Evolutionary conservation across 2,888 invertebrate genomes (phyloP).

Genomic region (Hemaris fuciformis): DNA sequence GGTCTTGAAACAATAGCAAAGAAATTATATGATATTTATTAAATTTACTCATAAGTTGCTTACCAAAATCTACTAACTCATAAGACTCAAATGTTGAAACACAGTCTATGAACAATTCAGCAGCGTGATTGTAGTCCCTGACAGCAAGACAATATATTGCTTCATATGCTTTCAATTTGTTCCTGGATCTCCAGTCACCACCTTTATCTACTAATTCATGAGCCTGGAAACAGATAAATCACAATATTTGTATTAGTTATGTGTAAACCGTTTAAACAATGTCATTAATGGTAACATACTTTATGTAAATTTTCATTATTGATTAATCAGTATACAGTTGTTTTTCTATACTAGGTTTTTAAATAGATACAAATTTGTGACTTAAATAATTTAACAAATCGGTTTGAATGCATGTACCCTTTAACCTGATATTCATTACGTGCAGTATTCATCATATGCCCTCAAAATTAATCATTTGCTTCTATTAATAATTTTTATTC

Average conservation of each 20-base stretch:
- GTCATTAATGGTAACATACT: not conserved
- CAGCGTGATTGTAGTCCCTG: constrained; percentile 97
- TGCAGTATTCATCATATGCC: no score
- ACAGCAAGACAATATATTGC: constrained; percentile 98
- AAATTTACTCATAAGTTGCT: no score
- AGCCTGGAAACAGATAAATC: constrained; percentile 51
- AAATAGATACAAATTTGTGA: no score
- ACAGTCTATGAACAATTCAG: constrained; percentile 97
- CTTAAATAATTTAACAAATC: no score
- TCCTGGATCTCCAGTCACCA: constrained; percentile 99
- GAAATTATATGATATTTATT: not conserved
- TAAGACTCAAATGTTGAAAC: constrained; percentile 99
- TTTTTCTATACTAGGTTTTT: no score
- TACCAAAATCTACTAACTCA: constrained; percentile 98
- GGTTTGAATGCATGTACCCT: no score
- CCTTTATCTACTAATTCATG: constrained; percentile 94
- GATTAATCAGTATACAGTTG: not conserved
- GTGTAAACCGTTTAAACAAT: no score
- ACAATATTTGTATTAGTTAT: no score
- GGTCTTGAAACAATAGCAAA: not conserved
- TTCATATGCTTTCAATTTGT: constrained; percentile 98
- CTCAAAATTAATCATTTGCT: no score
- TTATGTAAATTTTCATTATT: not conserved
- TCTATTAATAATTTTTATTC: no score
- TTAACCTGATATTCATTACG: no score